phyloP scores from a whole-genome alignment of 37 sponge, comb jelly and placozoan species.

The Chondrilla cf. caribensis region DNA sequence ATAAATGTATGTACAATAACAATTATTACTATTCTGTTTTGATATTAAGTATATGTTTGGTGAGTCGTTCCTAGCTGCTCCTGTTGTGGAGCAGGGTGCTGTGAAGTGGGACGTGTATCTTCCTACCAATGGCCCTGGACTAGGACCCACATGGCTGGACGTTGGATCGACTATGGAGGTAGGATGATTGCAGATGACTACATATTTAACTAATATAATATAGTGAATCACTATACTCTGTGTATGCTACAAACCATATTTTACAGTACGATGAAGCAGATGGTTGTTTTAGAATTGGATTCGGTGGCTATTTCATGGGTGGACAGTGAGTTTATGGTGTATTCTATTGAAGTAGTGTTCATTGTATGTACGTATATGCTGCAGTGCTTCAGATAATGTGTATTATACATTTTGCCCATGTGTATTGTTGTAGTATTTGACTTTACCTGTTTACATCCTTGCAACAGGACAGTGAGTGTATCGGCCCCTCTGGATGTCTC shows the following conservation, averaged over 20 bases:
- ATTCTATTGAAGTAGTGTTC: too few species aligned
- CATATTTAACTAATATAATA: neutral
- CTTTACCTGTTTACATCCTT: too few species aligned
- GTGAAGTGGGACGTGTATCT: conserved; percentile 42
- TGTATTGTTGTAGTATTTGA: too few species aligned
- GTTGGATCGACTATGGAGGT: conserved; percentile 34
- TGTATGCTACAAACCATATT: neutral
- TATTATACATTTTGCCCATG: too few species aligned
- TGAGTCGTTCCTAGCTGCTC: conserved; percentile 44
- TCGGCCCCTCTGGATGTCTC: conserved; percentile 32
- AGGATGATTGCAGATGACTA: neutral
- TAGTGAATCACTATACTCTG: too few species aligned
- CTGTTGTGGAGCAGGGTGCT: conserved; percentile 40
- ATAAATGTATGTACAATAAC: neutral
- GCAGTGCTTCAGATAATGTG: too few species aligned
- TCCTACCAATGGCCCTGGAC: conserved; percentile 3
- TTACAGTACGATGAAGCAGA: conserved; percentile 45
- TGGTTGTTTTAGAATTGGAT: conserved; percentile 59
- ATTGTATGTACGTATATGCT: too few species aligned
- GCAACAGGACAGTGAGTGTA: conserved; percentile 23
- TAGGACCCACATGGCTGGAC: conserved; percentile 40
- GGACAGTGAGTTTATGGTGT: conserved; percentile 28
- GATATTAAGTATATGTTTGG: conserved; percentile 49
- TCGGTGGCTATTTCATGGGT: conserved; percentile 32
- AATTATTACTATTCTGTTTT: too few species aligned